phyloP scores from a whole-genome alignment of 2,797 vertebrate species.

The Pangasius mekongensis region DNA sequence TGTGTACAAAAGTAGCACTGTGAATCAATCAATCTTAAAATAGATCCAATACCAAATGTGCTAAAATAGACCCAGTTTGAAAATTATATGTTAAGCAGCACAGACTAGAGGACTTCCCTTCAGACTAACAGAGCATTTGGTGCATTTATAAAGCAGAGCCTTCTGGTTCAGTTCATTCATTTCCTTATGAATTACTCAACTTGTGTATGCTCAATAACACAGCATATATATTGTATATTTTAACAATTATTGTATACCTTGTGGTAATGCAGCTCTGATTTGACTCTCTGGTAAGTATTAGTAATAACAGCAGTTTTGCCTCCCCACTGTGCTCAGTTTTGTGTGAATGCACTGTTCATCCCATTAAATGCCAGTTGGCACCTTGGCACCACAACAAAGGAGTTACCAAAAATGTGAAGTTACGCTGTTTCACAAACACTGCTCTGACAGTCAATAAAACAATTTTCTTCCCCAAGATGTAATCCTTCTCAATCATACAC shows the following conservation, averaged over 20 bases:
- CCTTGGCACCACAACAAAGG: constrained; percentile 30
- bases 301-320: not conserved
- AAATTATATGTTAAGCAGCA: constrained; percentile 10
- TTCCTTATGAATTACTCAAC: not conserved
- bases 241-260: not conserved
- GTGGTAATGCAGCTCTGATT: not conserved
- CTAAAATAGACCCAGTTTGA: not conserved
- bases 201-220: not conserved
- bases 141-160: not conserved
- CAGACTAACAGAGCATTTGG: not conserved
- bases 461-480: not conserved
- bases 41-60: not conserved
- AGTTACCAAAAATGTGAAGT: not conserved
- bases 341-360: not conserved
- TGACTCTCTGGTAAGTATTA: not conserved
- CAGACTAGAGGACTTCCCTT: not conserved
- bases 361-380: constrained; percentile 25
- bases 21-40: not conserved
- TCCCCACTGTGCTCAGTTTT: not conserved
- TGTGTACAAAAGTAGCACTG: constrained; percentile 10
- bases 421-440: not conserved
- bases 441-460: not conserved
- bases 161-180: not conserved
- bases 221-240: not conserved
- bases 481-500: not conserved